Conservation (phyloP, 2,113 vertebrate genomes). For the Apistogramma diplotaenia region DNA sequence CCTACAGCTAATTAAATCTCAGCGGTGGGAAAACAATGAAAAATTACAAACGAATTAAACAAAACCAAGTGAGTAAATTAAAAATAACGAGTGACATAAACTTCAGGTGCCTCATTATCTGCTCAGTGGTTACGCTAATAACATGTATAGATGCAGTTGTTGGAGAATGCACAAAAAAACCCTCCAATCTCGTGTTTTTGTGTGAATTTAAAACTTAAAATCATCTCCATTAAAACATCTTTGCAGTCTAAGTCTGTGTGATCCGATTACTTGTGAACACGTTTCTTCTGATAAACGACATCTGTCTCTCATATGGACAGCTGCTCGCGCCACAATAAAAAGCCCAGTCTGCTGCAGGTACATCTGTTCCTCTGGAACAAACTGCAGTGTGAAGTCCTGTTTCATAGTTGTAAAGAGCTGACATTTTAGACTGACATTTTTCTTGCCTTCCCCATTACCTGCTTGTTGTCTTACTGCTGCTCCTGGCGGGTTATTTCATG, state of each 20-base stretch:
- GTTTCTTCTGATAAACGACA: conserved; percentile 28
- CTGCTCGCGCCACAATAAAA: conserved; percentile 21
- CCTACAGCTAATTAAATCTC: conserved; percentile 54
- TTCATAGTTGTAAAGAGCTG: neutral
- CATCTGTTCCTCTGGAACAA: neutral
- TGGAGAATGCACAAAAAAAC: neutral
- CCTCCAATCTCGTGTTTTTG: neutral
- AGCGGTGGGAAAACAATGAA: conserved; percentile 37
- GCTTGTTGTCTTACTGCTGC: neutral
- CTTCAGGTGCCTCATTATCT: conserved; percentile 16
- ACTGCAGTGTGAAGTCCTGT: neutral
- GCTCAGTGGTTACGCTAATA: neutral
- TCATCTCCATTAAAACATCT: conserved; percentile 5
- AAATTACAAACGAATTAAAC: conserved; percentile 39
- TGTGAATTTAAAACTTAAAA: neutral
- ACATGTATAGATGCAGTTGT: neutral
- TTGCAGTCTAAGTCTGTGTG: neutral
- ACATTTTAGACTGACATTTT: neutral
- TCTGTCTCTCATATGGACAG: conserved; percentile 24
- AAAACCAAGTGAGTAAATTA: conserved; percentile 29
- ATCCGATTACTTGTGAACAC: neutral
- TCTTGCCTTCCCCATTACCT: neutral
- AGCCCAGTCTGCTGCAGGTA: conserved; percentile 2
- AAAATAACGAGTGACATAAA: conserved; percentile 14
- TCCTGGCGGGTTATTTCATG: neutral